A percentile compares a stretch with the other conserved stretches of the same genome.
Evolutionary conservation across 2,113 vertebrate species (phyloP).

Genomic region (Xiphorhynchus elegans): DNA sequence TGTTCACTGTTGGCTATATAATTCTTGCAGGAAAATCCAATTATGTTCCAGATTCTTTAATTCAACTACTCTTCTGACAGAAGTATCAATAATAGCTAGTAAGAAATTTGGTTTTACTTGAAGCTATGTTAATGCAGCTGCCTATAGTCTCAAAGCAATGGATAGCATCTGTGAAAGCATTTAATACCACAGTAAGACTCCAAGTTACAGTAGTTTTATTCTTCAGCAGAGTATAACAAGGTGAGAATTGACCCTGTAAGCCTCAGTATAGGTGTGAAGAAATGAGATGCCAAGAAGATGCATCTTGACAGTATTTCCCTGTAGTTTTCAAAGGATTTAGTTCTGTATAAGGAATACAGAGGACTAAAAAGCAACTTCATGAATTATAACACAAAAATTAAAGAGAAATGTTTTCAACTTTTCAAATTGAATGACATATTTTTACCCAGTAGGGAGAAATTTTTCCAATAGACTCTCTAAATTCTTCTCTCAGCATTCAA

Average conservation of each 20-base stretch:
- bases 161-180: slow-evolving; percentile 65
- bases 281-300: slow-evolving; percentile 63
- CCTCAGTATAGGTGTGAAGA: slow-evolving; percentile 63
- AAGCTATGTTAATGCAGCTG: slow-evolving; percentile 67
- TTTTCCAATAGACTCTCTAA: background rate
- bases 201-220: slow-evolving; percentile 67
- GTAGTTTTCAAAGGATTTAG: background rate
- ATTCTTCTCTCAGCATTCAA: background rate
- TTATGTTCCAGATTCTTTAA: slow-evolving; percentile 17
- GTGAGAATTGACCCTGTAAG: slow-evolving; percentile 70
- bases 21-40: background rate
- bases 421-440: background rate
- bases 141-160: slow-evolving; percentile 65
- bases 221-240: slow-evolving; percentile 67
- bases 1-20: background rate
- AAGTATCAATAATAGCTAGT: slow-evolving; percentile 2
- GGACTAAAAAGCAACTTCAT: background rate
- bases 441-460: background rate
- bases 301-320: slow-evolving; percentile 46
- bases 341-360: slow-evolving; percentile 39
- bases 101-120: slow-evolving; percentile 52
- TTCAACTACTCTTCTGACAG: slow-evolving; percentile 12
- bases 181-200: slow-evolving; percentile 73
- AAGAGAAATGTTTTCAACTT: background rate
- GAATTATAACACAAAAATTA: background rate